Conservation (phyloP, 2,888 invertebrate species). For the Cylindroiulus punctatus region DNA sequence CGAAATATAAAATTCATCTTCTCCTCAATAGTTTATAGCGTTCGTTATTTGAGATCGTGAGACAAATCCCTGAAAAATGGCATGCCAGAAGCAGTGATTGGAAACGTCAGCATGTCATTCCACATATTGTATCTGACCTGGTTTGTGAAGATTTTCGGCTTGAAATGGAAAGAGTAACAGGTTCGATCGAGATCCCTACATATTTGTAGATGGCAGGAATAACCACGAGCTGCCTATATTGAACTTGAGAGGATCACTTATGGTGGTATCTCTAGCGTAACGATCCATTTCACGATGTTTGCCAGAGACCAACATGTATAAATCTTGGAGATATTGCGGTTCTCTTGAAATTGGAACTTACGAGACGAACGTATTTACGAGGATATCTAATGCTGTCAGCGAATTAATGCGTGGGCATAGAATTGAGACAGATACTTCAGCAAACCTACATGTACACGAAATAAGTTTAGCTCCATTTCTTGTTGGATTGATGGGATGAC, state of each 20-base stretch:
- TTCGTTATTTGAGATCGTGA: background rate
- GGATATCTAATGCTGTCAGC: background rate
- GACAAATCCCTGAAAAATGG: background rate
- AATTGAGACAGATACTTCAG: background rate
- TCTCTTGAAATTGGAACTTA: background rate
- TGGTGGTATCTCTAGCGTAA: background rate
- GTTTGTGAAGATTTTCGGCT: background rate
- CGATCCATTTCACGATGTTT: constrained; percentile 34
- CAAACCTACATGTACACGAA: background rate
- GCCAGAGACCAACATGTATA: background rate
- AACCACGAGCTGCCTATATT: background rate
- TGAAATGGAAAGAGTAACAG: background rate
- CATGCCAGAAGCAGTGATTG: background rate
- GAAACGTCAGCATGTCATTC: background rate
- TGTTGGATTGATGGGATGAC: background rate
- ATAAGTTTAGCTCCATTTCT: background rate
- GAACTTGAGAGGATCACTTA: background rate
- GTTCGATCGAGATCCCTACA: background rate
- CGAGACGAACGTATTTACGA: background rate
- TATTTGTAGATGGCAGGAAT: background rate
- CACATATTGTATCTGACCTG: background rate
- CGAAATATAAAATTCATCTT: background rate
- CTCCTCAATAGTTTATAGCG: background rate
- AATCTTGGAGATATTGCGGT: background rate
- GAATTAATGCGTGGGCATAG: background rate